Evolutionary conservation across 2,888 invertebrate genomes (phyloP).

Genomic region (Axea sp.): DNA sequence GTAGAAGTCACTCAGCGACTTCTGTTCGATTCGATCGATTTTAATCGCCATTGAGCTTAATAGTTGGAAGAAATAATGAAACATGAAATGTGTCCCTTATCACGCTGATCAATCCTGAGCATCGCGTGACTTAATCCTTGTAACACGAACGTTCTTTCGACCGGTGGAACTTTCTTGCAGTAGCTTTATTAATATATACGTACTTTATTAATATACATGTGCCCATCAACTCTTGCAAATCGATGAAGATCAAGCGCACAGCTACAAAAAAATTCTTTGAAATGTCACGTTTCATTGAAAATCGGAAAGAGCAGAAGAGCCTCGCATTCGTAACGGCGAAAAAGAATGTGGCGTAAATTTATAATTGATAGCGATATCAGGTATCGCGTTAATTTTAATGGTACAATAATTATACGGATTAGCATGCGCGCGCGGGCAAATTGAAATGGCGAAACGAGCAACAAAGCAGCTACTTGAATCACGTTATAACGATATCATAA

Average conservation of each 20-base stretch:
- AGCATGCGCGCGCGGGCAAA: slow-evolving; percentile 19
- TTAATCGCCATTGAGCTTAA: slow-evolving; percentile 44
- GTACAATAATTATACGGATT: slow-evolving; percentile 29
- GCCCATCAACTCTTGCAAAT: slow-evolving; percentile 14
- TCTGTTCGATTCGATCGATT: slow-evolving; percentile 31
- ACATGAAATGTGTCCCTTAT: slow-evolving; percentile 50
- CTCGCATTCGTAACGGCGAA: no score
- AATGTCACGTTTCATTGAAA: no score
- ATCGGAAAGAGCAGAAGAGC: no score
- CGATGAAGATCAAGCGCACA: slow-evolving; percentile 7
- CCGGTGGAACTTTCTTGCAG: slow-evolving; percentile 34
- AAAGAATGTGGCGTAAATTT: neutral
- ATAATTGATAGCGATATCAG: slow-evolving; percentile 16
- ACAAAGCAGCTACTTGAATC: slow-evolving; percentile 39
- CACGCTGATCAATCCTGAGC: slow-evolving; percentile 49
- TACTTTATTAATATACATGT: no score
- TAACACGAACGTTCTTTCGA: slow-evolving; percentile 35
- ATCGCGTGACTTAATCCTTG: slow-evolving; percentile 57
- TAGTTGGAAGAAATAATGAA: slow-evolving; percentile 39
- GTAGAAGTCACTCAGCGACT: slow-evolving; percentile 3
- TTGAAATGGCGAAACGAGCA: slow-evolving; percentile 38
- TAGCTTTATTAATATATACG: slow-evolving; percentile 31
- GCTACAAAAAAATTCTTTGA: no score
- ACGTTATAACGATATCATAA: slow-evolving; percentile 34
- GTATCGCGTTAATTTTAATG: slow-evolving; percentile 12